phyloP scores from a whole-genome alignment of 2,113 vertebrate genomes.

The Lasiurus cinereus region DNA sequence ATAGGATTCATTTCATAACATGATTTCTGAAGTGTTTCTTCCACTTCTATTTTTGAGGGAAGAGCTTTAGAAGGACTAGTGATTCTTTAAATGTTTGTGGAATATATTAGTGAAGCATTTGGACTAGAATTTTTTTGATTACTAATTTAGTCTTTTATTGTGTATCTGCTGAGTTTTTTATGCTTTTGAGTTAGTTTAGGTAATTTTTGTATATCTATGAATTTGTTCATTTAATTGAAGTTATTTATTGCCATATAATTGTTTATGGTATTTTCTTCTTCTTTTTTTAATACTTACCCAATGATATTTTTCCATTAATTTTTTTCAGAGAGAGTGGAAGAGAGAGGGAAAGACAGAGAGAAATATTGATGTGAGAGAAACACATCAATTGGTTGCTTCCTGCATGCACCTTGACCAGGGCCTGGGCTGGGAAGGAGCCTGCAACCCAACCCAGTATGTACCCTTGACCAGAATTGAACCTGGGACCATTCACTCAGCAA shows the following conservation, averaged over 20 bases:
- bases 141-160: not conserved
- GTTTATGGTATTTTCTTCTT: not conserved
- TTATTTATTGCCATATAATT: not conserved
- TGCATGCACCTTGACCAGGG: too few relatives aligned
- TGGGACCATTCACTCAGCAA: too few relatives aligned
- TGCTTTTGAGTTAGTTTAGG: not conserved
- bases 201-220: slow-evolving; percentile 2
- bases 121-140: not conserved
- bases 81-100: not conserved
- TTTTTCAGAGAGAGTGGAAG: too few relatives aligned
- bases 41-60: not conserved
- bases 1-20: not conserved
- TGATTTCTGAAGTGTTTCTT: not conserved
- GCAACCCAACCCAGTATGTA: too few relatives aligned
- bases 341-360: too few relatives aligned
- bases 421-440: too few relatives aligned
- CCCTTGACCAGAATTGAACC: too few relatives aligned
- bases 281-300: too few relatives aligned
- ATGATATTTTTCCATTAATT: too few relatives aligned
- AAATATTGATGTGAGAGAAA: too few relatives aligned
- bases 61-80: not conserved
- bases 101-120: not conserved
- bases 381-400: too few relatives aligned
- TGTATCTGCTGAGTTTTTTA: not conserved
- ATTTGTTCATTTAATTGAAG: not conserved